phyloP scores from a whole-genome alignment of 2,888 invertebrate genomes.

The Epinotia nisella region DNA sequence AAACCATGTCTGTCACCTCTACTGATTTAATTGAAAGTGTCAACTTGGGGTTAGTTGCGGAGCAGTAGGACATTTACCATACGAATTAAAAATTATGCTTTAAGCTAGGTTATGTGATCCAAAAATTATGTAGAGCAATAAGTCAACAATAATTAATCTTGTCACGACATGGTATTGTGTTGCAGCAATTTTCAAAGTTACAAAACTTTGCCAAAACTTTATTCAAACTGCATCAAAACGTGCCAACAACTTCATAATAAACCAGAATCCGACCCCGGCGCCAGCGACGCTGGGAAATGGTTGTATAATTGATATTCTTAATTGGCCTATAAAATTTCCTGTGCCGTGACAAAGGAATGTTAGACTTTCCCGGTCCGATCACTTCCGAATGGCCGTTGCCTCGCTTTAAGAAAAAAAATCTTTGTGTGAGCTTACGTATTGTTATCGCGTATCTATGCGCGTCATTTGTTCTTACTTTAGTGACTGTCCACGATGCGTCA shows the following conservation, averaged over 20 bases:
- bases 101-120: no score
- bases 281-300: constrained; percentile 21
- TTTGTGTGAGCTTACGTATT: no score
- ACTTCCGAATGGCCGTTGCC: constrained; percentile 8
- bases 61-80: no score
- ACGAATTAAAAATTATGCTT: no score
- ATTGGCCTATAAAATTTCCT: constrained; percentile 34
- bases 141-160: no score
- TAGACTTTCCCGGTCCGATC: constrained; percentile 16
- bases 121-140: no score
- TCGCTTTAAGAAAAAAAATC: not conserved
- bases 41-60: no score
- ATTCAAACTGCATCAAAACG: constrained; percentile 9
- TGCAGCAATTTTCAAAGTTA: not conserved
- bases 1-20: no score
- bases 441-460: not conserved
- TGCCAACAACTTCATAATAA: constrained; percentile 1
- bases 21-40: no score
- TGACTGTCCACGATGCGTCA: not conserved
- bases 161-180: no score
- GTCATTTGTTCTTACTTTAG: not conserved
- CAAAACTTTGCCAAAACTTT: not conserved
- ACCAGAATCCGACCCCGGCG: constrained; percentile 23
- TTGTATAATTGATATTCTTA: constrained; percentile 41
- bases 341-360: constrained; percentile 36